These are phyloP conservation scores for Hypsopygia costalis DNA, from an alignment of 2,888 invertebrate genomes.

Conservation along the genomic window DNA sequence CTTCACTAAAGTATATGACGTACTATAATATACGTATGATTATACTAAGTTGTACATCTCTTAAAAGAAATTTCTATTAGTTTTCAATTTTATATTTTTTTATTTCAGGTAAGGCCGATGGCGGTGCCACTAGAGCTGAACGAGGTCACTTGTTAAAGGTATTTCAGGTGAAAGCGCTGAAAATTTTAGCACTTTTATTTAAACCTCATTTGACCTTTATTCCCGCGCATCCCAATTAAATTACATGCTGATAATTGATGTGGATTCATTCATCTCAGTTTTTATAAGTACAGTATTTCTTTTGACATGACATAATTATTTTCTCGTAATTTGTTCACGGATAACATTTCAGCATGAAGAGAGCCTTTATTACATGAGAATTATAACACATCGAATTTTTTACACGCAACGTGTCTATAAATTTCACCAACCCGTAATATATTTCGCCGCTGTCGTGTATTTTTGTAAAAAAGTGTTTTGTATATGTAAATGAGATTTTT, in stretches of 20 bases:
- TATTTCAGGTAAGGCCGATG: conserved; percentile 1
- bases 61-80: no score
- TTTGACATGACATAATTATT: no score
- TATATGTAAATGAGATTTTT: background rate
- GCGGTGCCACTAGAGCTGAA: background rate
- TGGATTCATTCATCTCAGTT: no score
- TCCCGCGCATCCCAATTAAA: background rate
- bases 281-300: no score
- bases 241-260: no score
- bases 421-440: background rate
- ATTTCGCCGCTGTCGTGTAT: background rate
- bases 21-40: no score
- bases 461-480: background rate
- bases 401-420: background rate
- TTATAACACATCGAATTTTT: background rate
- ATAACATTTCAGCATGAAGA: no score
- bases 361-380: background rate
- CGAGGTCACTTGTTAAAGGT: background rate
- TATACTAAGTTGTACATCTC: no score
- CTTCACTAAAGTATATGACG: no score
- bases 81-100: background rate
- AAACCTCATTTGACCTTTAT: background rate
- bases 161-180: background rate
- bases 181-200: background rate
- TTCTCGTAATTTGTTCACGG: no score